Evolutionary conservation across 1,140 invertebrate species (phyloP), one percentile per base, ranked within the genome.

Genomic region (Ooceraea biroi): DNA sequence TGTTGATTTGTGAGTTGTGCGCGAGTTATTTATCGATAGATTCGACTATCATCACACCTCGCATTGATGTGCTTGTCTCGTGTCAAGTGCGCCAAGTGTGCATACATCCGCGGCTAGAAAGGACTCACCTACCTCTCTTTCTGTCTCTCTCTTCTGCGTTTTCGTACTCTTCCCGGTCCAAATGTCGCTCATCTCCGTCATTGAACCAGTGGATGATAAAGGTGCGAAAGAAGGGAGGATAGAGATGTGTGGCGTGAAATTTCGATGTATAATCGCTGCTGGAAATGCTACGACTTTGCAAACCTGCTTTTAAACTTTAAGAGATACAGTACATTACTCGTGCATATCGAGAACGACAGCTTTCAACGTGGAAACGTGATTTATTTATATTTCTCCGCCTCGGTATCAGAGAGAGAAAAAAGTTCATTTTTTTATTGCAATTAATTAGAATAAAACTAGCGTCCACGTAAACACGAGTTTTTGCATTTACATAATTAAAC

Each of bases 161-260:
- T 41, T 48, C 30, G 1, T 63, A 17, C 19, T 11, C 19, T 41
- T 17, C 69, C 7, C 22, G 44, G 46, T 2, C 69, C 27, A 50
- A 73, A 63, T 76, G 69, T 61, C 72, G 57, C 69, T 76, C 76
- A 58, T 80, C 72, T 50, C 57, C 82, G 72, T 83, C 60, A 46
- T 57, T 58, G 82, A 80, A 50, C 76, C 65, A 7, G 22, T 71
- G 50, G 65, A 78, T 78, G 61, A 78, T 30, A 78, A 41, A 80
- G 76, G 76, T 80, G 76, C 63, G 65, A 27, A 50, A n/a, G 52
- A 36, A 36, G 36, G 7, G 7, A 36, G 36, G 36, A 36, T 36
- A 7, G 36, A 7, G 36, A 36, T n/a, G n/a, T n/a, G n/a, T n/a
- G n/a, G 36, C 36, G 36, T n/a, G n/a, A n/a, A n/a, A n/a, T n/a